A percentile compares a stretch with the other conserved stretches of the same genome.
Evolutionary conservation across 2,888 invertebrate genomes (phyloP).

Genomic region (Listrodromus nycthemerus): DNA sequence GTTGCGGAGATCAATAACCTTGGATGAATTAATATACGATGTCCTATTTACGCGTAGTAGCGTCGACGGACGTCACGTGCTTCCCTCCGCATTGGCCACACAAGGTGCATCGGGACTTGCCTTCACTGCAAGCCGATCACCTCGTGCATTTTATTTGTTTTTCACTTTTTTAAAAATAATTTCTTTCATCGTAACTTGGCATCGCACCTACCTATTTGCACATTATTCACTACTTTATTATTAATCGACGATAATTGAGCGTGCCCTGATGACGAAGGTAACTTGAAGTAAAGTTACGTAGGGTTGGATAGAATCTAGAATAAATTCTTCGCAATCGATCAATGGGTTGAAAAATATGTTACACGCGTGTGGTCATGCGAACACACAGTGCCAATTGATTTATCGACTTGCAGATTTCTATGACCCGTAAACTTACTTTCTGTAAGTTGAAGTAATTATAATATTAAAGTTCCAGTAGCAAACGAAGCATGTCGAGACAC

Average conservation of each 20-base stretch:
- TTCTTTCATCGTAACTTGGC: background rate
- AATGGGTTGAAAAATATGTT: background rate
- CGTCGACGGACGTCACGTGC: slow-evolving; percentile 15
- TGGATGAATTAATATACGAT: slow-evolving; percentile 46
- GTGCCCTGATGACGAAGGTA: slow-evolving; percentile 36
- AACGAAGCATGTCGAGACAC: slow-evolving; percentile 56
- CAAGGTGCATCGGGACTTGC: background rate
- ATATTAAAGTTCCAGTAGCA: background rate
- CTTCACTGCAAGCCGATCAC: background rate
- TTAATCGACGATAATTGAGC: background rate
- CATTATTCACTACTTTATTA: background rate
- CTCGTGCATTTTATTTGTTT: background rate
- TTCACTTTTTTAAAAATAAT: background rate
- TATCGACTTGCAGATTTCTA: too few relatives aligned
- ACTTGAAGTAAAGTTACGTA: slow-evolving; percentile 5
- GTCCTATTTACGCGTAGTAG: slow-evolving; percentile 39
- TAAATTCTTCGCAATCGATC: too few relatives aligned
- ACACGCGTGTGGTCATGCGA: background rate
- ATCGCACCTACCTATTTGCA: background rate
- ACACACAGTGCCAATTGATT: too few relatives aligned
- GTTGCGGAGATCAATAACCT: slow-evolving; percentile 63
- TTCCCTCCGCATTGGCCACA: background rate
- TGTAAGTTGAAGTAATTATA: too few relatives aligned
- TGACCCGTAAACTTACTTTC: too few relatives aligned
- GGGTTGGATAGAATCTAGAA: background rate